Conservation (phyloP, 2,888 invertebrate species). For the Orthonychiurus folsomi region DNA sequence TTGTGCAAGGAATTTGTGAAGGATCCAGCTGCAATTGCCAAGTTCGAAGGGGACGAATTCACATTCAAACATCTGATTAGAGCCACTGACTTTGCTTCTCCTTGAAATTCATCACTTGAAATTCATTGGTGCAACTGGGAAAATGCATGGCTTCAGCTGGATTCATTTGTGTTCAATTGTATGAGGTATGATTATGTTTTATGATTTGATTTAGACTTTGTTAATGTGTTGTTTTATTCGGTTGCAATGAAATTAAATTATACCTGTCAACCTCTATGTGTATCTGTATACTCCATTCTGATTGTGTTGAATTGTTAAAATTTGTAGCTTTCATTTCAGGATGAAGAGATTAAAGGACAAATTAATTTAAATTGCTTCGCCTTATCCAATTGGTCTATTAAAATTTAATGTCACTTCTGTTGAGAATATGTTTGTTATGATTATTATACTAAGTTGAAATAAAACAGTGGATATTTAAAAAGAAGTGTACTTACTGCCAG, state of each 20-base stretch:
- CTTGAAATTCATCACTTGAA: slow-evolving; percentile 4
- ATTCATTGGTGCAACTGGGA: not conserved
- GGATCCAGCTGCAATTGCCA: slow-evolving; percentile 12
- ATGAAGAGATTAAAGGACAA: too few species aligned
- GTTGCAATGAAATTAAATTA: not conserved
- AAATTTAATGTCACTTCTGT: not conserved
- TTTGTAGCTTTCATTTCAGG: not conserved
- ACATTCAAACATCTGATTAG: slow-evolving; percentile 12
- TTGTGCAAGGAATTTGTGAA: slow-evolving; percentile 11
- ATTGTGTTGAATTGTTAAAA: not conserved
- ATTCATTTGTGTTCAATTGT: not conserved
- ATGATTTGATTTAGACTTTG: not conserved
- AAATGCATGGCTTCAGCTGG: not conserved
- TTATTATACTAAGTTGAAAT: not conserved
- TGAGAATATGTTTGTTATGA: not conserved
- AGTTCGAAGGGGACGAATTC: slow-evolving; percentile 14
- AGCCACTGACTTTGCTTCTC: slow-evolving; percentile 9
- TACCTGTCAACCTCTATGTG: not conserved
- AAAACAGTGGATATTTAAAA: too few species aligned
- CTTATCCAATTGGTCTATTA: too few species aligned
- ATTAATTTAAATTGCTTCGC: too few species aligned
- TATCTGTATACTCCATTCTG: not conserved
- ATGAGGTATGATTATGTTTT: not conserved
- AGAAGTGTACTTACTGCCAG: too few species aligned
- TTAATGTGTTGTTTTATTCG: not conserved